These are phyloP conservation scores for Cardiocondyla obscurior DNA, from an alignment of 1,140 invertebrate genomes.

Conservation along the genomic window DNA sequence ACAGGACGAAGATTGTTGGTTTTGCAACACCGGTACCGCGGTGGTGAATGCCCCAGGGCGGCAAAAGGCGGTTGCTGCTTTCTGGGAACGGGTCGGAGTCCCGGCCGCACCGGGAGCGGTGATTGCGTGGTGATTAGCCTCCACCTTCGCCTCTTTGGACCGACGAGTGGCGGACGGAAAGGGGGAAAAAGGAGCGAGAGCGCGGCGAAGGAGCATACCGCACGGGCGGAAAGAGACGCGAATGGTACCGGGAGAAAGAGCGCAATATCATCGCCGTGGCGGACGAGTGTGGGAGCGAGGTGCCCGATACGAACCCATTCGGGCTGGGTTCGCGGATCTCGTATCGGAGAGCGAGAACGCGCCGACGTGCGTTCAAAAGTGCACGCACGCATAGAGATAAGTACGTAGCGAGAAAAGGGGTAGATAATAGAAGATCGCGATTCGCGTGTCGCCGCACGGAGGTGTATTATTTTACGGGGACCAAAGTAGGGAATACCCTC, in stretches of 20 bases:
- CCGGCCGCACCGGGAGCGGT: conserved; percentile 77
- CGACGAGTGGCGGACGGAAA: conserved; percentile 57
- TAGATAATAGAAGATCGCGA: conserved; percentile 41
- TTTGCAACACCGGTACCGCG: conserved; percentile 73
- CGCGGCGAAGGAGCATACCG: conserved; percentile 36
- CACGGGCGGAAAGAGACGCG: conserved; percentile 36
- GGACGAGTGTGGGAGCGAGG: conserved; percentile 53
- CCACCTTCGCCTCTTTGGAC: conserved; percentile 77
- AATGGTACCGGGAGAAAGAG: conserved; percentile 29
- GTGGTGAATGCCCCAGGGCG: conserved; percentile 74
- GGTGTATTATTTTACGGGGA: not conserved
- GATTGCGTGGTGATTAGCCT: conserved; percentile 82
- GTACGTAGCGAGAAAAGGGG: conserved; percentile 12
- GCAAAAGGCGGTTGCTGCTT: conserved; percentile 76
- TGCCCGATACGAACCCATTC: conserved; percentile 45
- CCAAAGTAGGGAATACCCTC: not conserved
- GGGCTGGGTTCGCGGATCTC: conserved; percentile 10
- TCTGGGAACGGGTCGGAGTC: conserved; percentile 78
- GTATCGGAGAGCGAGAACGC: conserved; percentile 18
- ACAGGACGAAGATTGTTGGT: conserved; percentile 82
- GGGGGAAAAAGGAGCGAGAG: conserved; percentile 40
- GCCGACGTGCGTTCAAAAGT: conserved; percentile 33
- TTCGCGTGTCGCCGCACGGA: conserved; percentile 12
- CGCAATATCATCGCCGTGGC: conserved; percentile 43
- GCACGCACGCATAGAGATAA: conserved; percentile 39